Evolutionary conservation across 2,888 invertebrate species (phyloP), one percentile per base, ranked within the genome.

Genomic region (Dasypolia templi): DNA sequence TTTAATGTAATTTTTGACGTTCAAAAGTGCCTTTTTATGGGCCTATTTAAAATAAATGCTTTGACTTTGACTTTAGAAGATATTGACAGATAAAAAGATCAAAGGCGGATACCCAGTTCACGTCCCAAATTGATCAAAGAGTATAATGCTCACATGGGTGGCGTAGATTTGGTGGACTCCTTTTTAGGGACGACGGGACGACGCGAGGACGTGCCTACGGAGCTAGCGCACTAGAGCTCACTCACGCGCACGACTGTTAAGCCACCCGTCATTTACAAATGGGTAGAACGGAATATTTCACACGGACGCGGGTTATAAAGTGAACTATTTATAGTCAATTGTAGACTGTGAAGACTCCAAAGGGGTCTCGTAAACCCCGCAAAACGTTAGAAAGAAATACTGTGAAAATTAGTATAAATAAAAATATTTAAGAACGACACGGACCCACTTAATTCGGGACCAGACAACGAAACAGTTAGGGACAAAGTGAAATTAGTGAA

Each of bases 101-200:
- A 71, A 59, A 1, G 9, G 49, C n/a, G 55, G 49, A 64, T 67
- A 42, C 0, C 49, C 6, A 80, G 72, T 51, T 0, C 0, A 19
- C 72, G 78, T 56, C 83, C 67, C 9, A 77, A 83, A 62, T 22
- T 83, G 19, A 59, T 79, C 6, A 77, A 77, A 55, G 85, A 82
- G 49, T 83, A 81, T 46, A n/a, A n/a, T n/a, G n/a, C n/a, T n/a
- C n/a, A n/a, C n/a, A n/a, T n/a, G n/a, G n/a, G n/a, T n/a, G n/a
- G 74, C 2, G 70, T 75, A 4, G 77, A 80, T 19, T 39, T 72
- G 11, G 74, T 82, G 79, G 77, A 83, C 19, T 75, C 64, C 56
- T 75, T 68, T 71, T 32, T 79, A 53, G 79, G 81, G n/a, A n/a
- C n/a, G n/a, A n/a, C n/a, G n/a, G n/a, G n/a, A n/a, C n/a, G n/a